Evolutionary conservation across 2,797 vertebrate species (phyloP), one percentile per base, ranked within the genome.

Genomic region (Channa striata): DNA sequence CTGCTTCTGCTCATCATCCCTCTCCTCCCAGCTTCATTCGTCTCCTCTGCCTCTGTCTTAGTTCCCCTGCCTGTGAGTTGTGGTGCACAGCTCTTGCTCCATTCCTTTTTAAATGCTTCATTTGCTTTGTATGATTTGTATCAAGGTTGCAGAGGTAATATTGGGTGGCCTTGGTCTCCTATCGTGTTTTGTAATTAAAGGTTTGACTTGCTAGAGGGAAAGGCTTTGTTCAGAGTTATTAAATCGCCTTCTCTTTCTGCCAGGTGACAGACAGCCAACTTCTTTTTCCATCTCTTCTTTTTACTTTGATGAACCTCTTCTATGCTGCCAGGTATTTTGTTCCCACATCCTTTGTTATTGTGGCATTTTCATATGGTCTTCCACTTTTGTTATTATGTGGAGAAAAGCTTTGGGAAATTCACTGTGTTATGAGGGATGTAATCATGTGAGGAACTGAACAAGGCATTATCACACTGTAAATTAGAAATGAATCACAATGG

Each of bases 161-260:
- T 81, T 78, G 72, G 44, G 72, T 73, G 79, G 78, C 50, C 80
- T 66, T 61, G 61, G 58, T 83, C 78, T 89, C 71, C 81, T 77
- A 79, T 88, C 85, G 25, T 90, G 84, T 81, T 82, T 78, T 80
- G 78, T 92, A 93, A 93, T 93, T 94, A 93, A 92, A 91, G 90
- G 80, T 88, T 82, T 70, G 74, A 82, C 67, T 85, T 83, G 82
- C 87, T 76, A 56, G 69, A 78, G 80, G 74, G 81, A 83, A 61
- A 21, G 14, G 77, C 86, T 87, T 93, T 90, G 84, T 91, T 87
- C 81, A 65, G 68, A 78, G 67, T 84, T 91, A 91, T 91, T 92
- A 89, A 89, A 92, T 78, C n/a, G 49, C 72, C 69, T 52, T 80
- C 71, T 79, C 71, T 77, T 81, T 86, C 76, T 80, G 83, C 81